Base-by-base conservation (phyloP, 1,140 invertebrate species). In the Cyclina sinensis region DNA sequence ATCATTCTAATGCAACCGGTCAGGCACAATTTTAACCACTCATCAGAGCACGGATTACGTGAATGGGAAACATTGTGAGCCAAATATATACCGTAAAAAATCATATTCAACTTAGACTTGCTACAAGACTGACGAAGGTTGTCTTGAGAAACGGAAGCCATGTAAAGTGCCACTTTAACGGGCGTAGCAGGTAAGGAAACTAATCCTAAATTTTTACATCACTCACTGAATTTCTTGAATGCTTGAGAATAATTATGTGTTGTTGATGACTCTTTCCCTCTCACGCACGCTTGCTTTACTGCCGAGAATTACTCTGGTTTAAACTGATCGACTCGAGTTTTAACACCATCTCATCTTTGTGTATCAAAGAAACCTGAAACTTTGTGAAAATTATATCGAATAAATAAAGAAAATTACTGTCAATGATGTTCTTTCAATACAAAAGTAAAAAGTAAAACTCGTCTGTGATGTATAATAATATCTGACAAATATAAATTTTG, bases 241-340 rank as follows among this genome's bases (percentile, higher is more conserved):
- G 74, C 39, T 27, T 57, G 54, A 5, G 54, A 32, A 78, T 39
- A 27, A 12, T 78, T 78, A 12, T 14, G 12, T 27, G 43, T 78
- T 2, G 74, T 78, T 39, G 74, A 78, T 48, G 5, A 21, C 32
- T 16, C 30, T 27, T 35, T 43, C 30, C 21, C 76, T n/a, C 43
- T 79, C 48, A 79, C 7, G 27, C 76, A 79, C 4, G 46, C 48
- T 46, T 79, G 39, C 54, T 35, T n/a, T 18, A 79, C 76, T 51
- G 39, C 39, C 30, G 46, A 79, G 48, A 79, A 79, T 21, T 54
- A 27, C 3, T 79, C 76, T 54, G 76, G 76, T 3, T 43, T 35
- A 2, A 79, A 51, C 12, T 57, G 54, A 57, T 57, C 54, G 3
- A 30, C 43, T n/a, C 16, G n/a, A 5, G 35, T 39, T 78, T 48